phyloP scores from a whole-genome alignment of 2,797 vertebrate genomes.

The Numenius phaeopus region DNA sequence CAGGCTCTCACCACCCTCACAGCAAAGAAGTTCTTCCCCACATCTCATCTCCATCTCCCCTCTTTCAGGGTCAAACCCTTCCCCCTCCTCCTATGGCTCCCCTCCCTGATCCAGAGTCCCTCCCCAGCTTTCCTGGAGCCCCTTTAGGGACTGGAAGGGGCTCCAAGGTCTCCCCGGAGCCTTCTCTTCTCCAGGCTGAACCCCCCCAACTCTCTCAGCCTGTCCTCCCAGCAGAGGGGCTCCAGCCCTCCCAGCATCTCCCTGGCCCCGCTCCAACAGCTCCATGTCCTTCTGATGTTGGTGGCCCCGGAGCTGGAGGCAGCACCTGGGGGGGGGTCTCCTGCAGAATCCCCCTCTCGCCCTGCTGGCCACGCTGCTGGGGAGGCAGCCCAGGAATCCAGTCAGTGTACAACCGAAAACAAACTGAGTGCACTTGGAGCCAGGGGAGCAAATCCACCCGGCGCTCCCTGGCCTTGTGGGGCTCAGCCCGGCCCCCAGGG shows the following conservation, averaged over 20 bases:
- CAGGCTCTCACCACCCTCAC: neutral
- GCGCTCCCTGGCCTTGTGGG: fast-evolving
- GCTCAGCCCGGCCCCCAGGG: neutral
- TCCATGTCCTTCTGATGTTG: neutral
- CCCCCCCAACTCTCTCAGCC: too few relatives aligned
- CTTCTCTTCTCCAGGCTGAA: too few relatives aligned
- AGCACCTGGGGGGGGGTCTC: neutral
- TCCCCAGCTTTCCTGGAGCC: too few relatives aligned
- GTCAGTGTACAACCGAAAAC: fast-evolving
- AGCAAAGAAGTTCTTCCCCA: fast-evolving
- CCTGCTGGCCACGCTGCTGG: neutral
- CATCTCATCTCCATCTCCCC: neutral
- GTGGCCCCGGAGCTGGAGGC: neutral
- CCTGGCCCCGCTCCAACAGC: neutral
- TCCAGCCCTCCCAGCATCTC: too few relatives aligned
- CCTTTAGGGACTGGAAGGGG: too few relatives aligned
- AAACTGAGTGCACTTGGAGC: fast-evolving
- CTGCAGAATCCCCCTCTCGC: neutral
- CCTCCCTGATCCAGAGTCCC: too few relatives aligned
- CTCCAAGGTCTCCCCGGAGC: too few relatives aligned
- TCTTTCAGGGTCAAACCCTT: neutral
- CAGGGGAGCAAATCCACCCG: neutral
- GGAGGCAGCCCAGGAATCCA: neutral
- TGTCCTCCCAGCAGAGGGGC: too few relatives aligned
- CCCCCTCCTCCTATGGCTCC: neutral